These are phyloP conservation scores for Drosophila paulistorum DNA, from an alignment of 1,140 invertebrate species.

Conservation along the genomic window DNA sequence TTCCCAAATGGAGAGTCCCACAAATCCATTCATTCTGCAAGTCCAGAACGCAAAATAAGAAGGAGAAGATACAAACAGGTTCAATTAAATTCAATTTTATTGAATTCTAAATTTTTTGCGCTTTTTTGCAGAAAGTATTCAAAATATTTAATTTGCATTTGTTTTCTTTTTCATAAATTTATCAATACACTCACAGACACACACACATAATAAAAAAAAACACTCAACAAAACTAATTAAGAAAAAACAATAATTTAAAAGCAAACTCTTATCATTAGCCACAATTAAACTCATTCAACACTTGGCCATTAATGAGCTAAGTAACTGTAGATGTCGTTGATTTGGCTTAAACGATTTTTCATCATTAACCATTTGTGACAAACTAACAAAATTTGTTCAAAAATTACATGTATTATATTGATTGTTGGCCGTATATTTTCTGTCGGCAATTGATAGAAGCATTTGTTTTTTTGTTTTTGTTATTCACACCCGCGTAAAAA, in stretches of 20 bases:
- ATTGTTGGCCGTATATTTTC: constrained; percentile 10
- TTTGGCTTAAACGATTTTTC: neutral
- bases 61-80: constrained; percentile 30
- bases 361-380: neutral
- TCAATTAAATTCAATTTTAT: constrained; percentile 33
- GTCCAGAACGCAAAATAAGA: neutral
- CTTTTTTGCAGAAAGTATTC: constrained; percentile 39
- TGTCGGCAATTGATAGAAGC: constrained; percentile 22
- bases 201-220: constrained; percentile 12
- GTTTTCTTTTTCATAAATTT: constrained; percentile 36
- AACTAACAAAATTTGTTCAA: constrained; percentile 12
- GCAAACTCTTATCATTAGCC: constrained; percentile 25
- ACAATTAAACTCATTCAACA: constrained; percentile 27
- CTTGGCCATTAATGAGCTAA: constrained; percentile 2
- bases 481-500: constrained; percentile 1
- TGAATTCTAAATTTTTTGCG: constrained; percentile 13
- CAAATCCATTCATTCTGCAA: constrained; percentile 3
- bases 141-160: constrained; percentile 44
- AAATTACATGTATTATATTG: neutral
- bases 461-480: constrained; percentile 1
- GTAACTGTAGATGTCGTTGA: neutral
- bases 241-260: constrained; percentile 1
- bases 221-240: constrained; percentile 16
- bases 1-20: constrained; percentile 16
- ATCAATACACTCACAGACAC: neutral